A percentile compares a stretch with the other conserved stretches of the same genome.
phyloP scores from a whole-genome alignment of 2,888 invertebrate species.

The Lasioglossum morio region DNA sequence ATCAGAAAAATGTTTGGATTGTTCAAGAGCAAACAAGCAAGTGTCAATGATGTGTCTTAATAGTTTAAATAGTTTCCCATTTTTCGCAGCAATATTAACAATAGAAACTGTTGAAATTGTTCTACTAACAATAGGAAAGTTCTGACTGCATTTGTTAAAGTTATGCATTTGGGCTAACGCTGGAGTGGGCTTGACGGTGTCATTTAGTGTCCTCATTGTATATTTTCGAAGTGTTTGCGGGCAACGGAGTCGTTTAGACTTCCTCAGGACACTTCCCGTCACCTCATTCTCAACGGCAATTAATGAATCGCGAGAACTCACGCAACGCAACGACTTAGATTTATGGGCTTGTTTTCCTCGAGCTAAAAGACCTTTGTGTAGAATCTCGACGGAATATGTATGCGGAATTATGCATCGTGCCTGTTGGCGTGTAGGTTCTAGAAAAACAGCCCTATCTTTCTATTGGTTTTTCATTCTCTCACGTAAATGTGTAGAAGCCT shows the following conservation, averaged over 20 bases:
- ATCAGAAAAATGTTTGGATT: too few species aligned
- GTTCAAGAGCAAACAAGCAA: too few species aligned
- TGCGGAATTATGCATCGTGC: neutral
- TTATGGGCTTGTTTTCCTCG: neutral
- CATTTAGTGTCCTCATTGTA: neutral
- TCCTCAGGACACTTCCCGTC: neutral
- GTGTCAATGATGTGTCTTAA: neutral
- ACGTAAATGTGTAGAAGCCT: neutral
- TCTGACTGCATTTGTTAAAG: neutral
- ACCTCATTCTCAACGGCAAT: slow-evolving; percentile 11
- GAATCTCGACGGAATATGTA: neutral
- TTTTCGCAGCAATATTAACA: neutral
- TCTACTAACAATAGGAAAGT: too few species aligned
- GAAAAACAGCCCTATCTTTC: neutral
- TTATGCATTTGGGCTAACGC: neutral
- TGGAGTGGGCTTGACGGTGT: neutral
- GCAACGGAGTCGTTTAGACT: slow-evolving; percentile 2
- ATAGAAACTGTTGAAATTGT: neutral
- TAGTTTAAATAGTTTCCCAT: neutral
- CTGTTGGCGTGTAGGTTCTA: neutral
- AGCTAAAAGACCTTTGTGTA: neutral
- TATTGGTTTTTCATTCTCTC: neutral
- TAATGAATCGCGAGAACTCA: slow-evolving; percentile 5
- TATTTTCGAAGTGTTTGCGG: neutral
- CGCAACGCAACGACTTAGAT: neutral